Evolutionary conservation across 2,797 vertebrate species (phyloP), one percentile per base, ranked within the genome.

Genomic region (Philypnodon macrostomus): DNA sequence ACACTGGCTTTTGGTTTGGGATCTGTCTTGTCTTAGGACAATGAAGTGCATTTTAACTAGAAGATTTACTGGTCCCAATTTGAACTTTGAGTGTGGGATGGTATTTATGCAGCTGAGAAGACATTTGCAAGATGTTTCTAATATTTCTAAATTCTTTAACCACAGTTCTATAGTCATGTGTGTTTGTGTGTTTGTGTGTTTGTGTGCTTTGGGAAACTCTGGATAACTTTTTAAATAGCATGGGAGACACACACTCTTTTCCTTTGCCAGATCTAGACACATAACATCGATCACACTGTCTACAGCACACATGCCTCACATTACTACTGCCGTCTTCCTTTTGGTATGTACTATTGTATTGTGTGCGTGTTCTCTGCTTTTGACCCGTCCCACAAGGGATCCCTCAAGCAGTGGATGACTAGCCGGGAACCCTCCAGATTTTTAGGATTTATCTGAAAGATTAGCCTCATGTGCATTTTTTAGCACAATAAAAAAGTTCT

Each of bases 221-320:
- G 71, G 63, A 77, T 78, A 79, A 83, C 80, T 83, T 48, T 39
- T 16, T 21, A 48, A 55, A 49, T 33, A 18, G 14, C 18, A 47
- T 61, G 42, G 67, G 58, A 54, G 32, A 57, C 34, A 29, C 11
- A 45, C 29, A n/a, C 46, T 38, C n/a, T 66, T 47, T 48, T 46
- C 41, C 38, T 48, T 61, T 41, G 66, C 53, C 75, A 73, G 65
- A 63, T 47, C 26, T 53, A 21, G 40, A 19, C 46, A 48, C 33
- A 65, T 54, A 51, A 32, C 17, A 11, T 42, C 53, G 48, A 58
- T 45, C 47, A 47, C 60, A 44, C 63, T 19, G 53, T 67, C 68
- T 73, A 56, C 55, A 66, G 58, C 58, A 71, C 79, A 80, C 75
- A 86, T 84, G 81, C 79, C 80, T 80, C 46, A 27, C 73, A 85